Conservation (phyloP, 1,140 invertebrate species). For the Ladona fulva region DNA sequence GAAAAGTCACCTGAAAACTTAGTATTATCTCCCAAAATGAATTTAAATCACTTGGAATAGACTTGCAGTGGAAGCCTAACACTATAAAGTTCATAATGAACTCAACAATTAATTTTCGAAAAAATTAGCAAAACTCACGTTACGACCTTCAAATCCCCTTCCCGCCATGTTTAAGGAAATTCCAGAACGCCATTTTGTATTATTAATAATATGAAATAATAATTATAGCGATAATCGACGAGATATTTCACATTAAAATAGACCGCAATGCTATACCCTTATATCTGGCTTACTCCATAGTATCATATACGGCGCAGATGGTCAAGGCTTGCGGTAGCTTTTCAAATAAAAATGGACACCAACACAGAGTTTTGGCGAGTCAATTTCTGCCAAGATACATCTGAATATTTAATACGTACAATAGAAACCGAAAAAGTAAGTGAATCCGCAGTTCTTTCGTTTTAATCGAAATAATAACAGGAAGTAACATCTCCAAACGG, state of each 20-base stretch:
- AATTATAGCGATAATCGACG: background rate
- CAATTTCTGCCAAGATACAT: background rate
- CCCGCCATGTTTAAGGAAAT: slow-evolving; percentile 22
- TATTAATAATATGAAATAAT: slow-evolving; percentile 18
- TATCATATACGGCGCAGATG: slow-evolving; percentile 11
- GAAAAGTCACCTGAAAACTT: too few relatives aligned
- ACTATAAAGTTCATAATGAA: too few relatives aligned
- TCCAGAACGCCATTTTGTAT: slow-evolving; percentile 22
- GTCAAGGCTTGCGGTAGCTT: background rate
- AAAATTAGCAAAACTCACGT: background rate
- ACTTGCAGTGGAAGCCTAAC: too few relatives aligned
- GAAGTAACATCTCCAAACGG: background rate
- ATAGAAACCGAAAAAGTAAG: too few relatives aligned
- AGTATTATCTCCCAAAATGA: too few relatives aligned
- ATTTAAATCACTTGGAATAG: too few relatives aligned
- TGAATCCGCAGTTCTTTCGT: too few relatives aligned
- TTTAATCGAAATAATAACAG: too few relatives aligned
- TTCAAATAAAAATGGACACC: background rate
- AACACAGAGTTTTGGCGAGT: background rate
- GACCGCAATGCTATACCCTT: background rate
- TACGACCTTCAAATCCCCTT: slow-evolving; percentile 24
- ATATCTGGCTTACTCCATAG: background rate
- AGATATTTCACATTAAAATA: background rate
- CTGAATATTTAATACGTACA: too few relatives aligned
- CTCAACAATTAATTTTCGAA: background rate